Percentiles rank a stretch among this genome's conserved stretches.
Evolutionary conservation across 2,888 invertebrate species (phyloP).

Genomic region (Beris morrisii): DNA sequence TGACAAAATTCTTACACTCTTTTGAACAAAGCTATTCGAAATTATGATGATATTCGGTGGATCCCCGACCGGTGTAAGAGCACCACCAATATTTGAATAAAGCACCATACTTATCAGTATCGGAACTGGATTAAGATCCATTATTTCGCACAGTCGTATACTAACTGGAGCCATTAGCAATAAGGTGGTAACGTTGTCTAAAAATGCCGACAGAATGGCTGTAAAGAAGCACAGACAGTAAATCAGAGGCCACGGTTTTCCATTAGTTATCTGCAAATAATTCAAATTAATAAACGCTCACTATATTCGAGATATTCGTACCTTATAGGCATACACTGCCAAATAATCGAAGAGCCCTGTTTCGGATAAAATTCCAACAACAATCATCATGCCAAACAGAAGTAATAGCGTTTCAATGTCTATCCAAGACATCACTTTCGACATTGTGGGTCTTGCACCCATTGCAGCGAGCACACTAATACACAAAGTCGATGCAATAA

Average conservation of each 20-base stretch:
- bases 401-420: conserved; percentile 71
- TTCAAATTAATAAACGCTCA: neutral
- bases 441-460: conserved; percentile 70
- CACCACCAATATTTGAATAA: conserved; percentile 89
- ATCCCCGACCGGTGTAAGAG: conserved; percentile 88
- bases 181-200: conserved; percentile 80
- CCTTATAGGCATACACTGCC: conserved; percentile 70
- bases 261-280: conserved; percentile 64
- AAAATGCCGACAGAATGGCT: conserved; percentile 68
- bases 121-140: conserved; percentile 84
- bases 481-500: conserved; percentile 71
- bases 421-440: conserved; percentile 73
- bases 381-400: conserved; percentile 78
- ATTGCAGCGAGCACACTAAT: conserved; percentile 69
- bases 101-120: conserved; percentile 86
- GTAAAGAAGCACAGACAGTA: conserved; percentile 73
- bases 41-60: conserved; percentile 67
- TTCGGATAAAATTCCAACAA: conserved; percentile 76
- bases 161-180: conserved; percentile 77
- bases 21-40: conserved; percentile 54
- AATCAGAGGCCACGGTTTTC: conserved; percentile 72
- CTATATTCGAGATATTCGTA: conserved; percentile 46
- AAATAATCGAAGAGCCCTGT: conserved; percentile 79
- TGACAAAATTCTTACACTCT: conserved; percentile 47
- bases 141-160: conserved; percentile 84